Conservation (phyloP, 2,888 invertebrate species). For the Laothoe populi region DNA sequence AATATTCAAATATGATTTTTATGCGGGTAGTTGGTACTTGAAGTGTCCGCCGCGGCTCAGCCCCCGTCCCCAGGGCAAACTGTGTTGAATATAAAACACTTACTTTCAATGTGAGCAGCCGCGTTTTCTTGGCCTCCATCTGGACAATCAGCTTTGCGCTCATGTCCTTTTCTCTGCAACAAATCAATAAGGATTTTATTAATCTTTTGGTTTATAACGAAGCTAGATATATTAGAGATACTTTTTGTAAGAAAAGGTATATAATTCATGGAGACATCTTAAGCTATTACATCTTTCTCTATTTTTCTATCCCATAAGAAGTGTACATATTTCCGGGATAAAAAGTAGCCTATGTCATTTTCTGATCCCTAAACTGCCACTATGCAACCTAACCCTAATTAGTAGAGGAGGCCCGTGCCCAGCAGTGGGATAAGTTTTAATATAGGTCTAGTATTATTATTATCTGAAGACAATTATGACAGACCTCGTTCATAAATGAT, state of each 20-base stretch:
- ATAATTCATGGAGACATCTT: too few relatives aligned
- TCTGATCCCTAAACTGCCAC: too few relatives aligned
- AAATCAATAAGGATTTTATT: constrained; percentile 33
- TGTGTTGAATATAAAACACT: constrained; percentile 45
- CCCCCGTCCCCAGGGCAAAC: neutral
- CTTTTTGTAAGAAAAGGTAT: too few relatives aligned
- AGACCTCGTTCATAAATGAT: neutral
- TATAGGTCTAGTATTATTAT: too few relatives aligned
- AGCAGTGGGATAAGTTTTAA: too few relatives aligned
- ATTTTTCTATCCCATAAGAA: too few relatives aligned
- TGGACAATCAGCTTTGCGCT: constrained; percentile 92
- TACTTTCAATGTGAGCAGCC: constrained; percentile 91
- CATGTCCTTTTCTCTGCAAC: constrained; percentile 93
- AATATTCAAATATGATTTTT: neutral
- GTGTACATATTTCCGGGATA: too few relatives aligned
- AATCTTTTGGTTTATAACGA: neutral
- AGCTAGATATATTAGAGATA: too few relatives aligned
- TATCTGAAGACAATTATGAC: neutral
- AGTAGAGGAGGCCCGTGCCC: too few relatives aligned
- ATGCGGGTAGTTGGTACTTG: constrained; percentile 8
- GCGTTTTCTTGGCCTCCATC: constrained; percentile 93
- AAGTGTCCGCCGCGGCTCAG: neutral
- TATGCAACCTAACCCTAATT: too few relatives aligned
- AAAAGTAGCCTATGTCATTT: too few relatives aligned
- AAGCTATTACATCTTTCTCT: too few relatives aligned